phyloP scores from a whole-genome alignment of 2,888 invertebrate genomes.

The Hoplodrina ambigua region DNA sequence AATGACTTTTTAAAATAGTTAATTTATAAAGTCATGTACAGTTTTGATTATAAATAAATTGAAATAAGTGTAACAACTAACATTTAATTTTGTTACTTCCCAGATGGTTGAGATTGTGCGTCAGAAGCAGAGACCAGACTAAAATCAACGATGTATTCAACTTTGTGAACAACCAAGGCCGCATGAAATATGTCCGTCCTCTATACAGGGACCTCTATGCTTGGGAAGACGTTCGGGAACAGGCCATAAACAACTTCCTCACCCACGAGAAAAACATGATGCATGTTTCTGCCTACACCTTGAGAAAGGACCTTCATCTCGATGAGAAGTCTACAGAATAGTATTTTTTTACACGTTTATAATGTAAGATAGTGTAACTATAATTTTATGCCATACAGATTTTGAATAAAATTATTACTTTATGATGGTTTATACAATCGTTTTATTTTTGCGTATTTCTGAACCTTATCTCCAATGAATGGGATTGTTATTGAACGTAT shows the following conservation, averaged over 20 bases:
- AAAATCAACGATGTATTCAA: constrained; percentile 92
- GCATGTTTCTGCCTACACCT: constrained; percentile 93
- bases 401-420: constrained; percentile 61
- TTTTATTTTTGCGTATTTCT: constrained; percentile 25
- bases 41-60: too few species aligned
- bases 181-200: constrained; percentile 97
- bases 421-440: constrained; percentile 53
- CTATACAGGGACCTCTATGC: constrained; percentile 95
- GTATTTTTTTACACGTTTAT: constrained; percentile 43
- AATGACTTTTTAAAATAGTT: too few species aligned
- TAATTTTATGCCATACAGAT: constrained; percentile 55
- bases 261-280: constrained; percentile 94
- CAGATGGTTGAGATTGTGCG: constrained; percentile 94
- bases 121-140: constrained; percentile 93
- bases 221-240: constrained; percentile 93
- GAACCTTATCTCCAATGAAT: too few species aligned
- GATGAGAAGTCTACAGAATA: constrained; percentile 57
- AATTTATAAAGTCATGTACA: too few species aligned
- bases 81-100: constrained; percentile 65
- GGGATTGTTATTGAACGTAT: too few species aligned
- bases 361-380: constrained; percentile 62
- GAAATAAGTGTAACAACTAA: not conserved
- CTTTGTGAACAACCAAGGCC: constrained; percentile 95
- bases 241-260: constrained; percentile 93
- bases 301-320: constrained; percentile 94